These are phyloP conservation scores for Calycopis cecrops DNA, from an alignment of 1,140 invertebrate genomes.

Conservation along the genomic window DNA sequence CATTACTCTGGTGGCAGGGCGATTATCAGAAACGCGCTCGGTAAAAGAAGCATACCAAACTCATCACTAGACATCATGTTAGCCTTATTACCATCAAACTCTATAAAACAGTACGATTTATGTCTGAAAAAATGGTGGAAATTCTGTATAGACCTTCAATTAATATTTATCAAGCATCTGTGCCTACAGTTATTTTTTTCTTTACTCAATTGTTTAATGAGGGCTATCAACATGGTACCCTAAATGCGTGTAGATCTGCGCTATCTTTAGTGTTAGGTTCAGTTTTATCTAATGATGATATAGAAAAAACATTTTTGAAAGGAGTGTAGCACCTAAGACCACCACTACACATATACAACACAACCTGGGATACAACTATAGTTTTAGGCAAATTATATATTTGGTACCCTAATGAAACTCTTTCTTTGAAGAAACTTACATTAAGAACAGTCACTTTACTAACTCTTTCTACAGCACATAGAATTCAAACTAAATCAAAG, in stretches of 20 bases:
- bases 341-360: too few relatives aligned
- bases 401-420: too few relatives aligned
- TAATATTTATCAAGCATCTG: slow-evolving; percentile 13
- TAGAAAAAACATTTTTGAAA: too few relatives aligned
- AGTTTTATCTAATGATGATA: too few relatives aligned
- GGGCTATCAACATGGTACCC: slow-evolving; percentile 17
- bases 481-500: too few relatives aligned
- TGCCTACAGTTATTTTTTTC: slow-evolving; percentile 19
- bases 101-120: neutral
- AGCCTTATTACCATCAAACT: neutral
- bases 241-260: slow-evolving; percentile 18
- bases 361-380: too few relatives aligned
- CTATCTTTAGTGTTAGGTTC: neutral
- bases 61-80: slow-evolving; percentile 4
- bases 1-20: neutral
- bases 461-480: too few relatives aligned
- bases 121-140: neutral
- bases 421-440: too few relatives aligned
- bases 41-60: neutral
- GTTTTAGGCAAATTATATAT: too few relatives aligned
- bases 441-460: too few relatives aligned
- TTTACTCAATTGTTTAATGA: slow-evolving; percentile 17
- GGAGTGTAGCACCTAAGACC: too few relatives aligned
- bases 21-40: slow-evolving; percentile 1
- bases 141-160: slow-evolving; percentile 6